Percentiles rank a stretch among this genome's conserved stretches.
Conservation (phyloP, 2,888 invertebrate genomes). For the Heterodera filipjevi region DNA sequence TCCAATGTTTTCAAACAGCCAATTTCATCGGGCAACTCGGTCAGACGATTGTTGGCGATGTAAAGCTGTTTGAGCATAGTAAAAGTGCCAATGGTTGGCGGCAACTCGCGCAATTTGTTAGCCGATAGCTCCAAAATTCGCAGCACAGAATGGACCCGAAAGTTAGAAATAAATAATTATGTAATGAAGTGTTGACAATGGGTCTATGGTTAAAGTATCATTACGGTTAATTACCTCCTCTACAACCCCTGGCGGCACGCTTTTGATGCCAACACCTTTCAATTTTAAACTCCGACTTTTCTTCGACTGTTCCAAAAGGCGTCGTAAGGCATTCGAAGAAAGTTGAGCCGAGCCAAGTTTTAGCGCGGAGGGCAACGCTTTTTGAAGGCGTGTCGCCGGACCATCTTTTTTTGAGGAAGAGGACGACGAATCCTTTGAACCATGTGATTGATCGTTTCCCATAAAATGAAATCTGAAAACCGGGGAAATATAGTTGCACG, state of each 20-base stretch:
- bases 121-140: conserved; percentile 89
- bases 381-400: conserved; percentile 5
- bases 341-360: not conserved
- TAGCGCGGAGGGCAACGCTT: conserved; percentile 17
- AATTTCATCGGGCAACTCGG: conserved; percentile 67
- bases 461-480: not conserved
- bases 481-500: no score
- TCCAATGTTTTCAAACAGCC: conserved; percentile 69
- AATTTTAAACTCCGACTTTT: conserved; percentile 92
- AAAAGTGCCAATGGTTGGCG: conserved; percentile 68
- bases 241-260: conserved; percentile 65
- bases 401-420: conserved; percentile 15
- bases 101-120: conserved; percentile 78
- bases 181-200: no score
- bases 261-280: conserved; percentile 80
- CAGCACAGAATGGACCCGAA: conserved; percentile 70
- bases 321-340: conserved; percentile 73
- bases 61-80: conserved; percentile 69
- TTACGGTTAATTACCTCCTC: conserved; percentile 46
- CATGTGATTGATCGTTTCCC: conserved; percentile 21
- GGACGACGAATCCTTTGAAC: not conserved
- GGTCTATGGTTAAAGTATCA: no score
- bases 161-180: not conserved
- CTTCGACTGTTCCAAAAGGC: conserved; percentile 89
- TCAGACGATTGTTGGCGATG: conserved; percentile 69